A percentile compares a stretch with the other conserved stretches of the same genome.
Evolutionary conservation across 1,140 invertebrate genomes (phyloP).

Genomic region (Muscidifurax raptorellus): DNA sequence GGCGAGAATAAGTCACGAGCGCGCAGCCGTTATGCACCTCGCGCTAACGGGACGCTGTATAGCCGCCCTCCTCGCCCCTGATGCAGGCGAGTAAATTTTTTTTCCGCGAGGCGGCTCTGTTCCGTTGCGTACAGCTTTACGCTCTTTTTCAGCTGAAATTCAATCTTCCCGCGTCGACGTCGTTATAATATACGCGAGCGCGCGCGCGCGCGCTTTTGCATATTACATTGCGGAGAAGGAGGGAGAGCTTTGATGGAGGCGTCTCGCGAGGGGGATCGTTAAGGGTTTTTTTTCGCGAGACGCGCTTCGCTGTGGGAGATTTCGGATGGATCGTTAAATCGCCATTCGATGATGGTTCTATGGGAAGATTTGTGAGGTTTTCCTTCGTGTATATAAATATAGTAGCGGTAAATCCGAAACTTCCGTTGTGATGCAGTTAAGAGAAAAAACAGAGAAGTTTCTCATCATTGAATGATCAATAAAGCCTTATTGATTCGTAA

Average conservation of each 20-base stretch:
- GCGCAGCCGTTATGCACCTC: constrained; percentile 54
- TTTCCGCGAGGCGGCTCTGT: too few species aligned
- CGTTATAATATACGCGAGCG: not conserved
- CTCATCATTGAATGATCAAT: too few species aligned
- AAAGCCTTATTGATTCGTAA: too few species aligned
- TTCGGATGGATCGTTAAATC: too few species aligned
- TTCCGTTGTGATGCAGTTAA: too few species aligned
- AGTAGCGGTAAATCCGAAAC: too few species aligned
- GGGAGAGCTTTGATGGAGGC: not conserved
- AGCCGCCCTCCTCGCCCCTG: not conserved
- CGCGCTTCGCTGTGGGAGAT: too few species aligned
- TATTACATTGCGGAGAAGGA: not conserved
- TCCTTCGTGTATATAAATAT: too few species aligned
- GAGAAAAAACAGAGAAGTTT: too few species aligned
- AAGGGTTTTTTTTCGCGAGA: not conserved
- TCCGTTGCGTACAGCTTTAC: not conserved
- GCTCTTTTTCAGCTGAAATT: not conserved
- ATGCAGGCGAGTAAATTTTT: not conserved
- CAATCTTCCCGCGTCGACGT: not conserved
- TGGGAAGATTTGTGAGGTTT: too few species aligned
- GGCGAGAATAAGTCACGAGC: constrained; percentile 52
- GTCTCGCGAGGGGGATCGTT: too few species aligned
- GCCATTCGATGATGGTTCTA: too few species aligned
- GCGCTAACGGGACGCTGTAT: constrained; percentile 50
- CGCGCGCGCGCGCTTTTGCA: not conserved